phyloP scores from a whole-genome alignment of 92 coral and sea anemone genomes.

The Desmophyllum pertusum region DNA sequence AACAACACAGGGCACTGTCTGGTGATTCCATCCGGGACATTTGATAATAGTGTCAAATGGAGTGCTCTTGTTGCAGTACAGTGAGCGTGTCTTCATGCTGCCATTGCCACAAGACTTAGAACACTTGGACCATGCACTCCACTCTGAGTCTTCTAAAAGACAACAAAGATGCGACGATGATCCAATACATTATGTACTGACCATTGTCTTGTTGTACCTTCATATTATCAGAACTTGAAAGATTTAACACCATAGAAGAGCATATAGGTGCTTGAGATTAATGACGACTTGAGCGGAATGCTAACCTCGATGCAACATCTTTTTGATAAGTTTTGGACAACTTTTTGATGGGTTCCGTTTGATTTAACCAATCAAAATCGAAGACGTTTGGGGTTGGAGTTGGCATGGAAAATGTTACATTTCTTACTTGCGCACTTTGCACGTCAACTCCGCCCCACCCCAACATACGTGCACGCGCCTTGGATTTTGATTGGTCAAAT shows the following conservation, averaged over 20 bases:
- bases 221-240: too few species aligned
- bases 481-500: too few species aligned
- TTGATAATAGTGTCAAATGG: constrained; percentile 21
- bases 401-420: too few species aligned
- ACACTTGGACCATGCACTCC: constrained; percentile 81
- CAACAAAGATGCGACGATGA: too few species aligned
- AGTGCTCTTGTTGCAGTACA: constrained; percentile 52
- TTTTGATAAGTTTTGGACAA: not conserved
- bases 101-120: constrained; percentile 64
- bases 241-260: not conserved
- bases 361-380: not conserved
- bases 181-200: not conserved
- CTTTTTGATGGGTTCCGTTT: not conserved
- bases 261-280: not conserved
- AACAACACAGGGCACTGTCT: constrained; percentile 37
- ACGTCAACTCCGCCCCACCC: too few species aligned
- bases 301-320: not conserved
- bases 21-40: constrained; percentile 50
- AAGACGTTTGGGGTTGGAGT: not conserved
- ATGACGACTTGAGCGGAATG: not conserved
- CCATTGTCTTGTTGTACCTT: not conserved
- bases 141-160: constrained; percentile 20
- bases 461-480: too few species aligned
- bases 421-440: too few species aligned
- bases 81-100: constrained; percentile 54